Conservation (phyloP, 2,113 vertebrate species). For the Sebastes schlegelii region DNA sequence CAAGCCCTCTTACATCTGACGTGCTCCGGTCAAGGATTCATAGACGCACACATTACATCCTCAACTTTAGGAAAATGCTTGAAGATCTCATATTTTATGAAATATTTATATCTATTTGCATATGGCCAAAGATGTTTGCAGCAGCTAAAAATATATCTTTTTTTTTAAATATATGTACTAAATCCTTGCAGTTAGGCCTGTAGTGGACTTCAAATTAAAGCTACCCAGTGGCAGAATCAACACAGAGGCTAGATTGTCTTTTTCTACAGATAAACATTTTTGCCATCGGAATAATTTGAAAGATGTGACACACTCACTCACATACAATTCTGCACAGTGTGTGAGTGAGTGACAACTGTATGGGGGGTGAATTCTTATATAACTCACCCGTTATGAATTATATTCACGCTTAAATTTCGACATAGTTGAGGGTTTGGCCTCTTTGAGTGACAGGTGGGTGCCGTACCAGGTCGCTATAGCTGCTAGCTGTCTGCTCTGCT, state of each 20-base stretch:
- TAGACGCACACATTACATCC: neutral
- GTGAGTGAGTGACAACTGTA: too few species aligned
- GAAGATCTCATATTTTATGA: neutral
- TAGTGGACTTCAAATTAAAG: neutral
- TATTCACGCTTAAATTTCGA: too few species aligned
- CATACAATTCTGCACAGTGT: too few species aligned
- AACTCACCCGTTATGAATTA: too few species aligned
- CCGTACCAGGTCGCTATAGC: too few species aligned
- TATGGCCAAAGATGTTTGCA: neutral
- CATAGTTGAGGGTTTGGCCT: too few species aligned
- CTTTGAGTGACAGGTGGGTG: too few species aligned
- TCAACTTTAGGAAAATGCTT: neutral
- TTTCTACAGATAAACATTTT: too few species aligned
- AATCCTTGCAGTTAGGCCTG: neutral
- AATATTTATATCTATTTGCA: neutral
- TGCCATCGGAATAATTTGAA: neutral
- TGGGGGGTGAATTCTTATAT: too few species aligned
- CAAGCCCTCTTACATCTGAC: constrained; percentile 89
- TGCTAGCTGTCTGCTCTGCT: too few species aligned
- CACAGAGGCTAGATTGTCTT: too few species aligned
- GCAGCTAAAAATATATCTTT: neutral
- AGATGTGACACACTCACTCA: neutral
- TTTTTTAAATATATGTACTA: neutral
- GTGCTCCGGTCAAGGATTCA: constrained; percentile 84
- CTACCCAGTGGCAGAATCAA: neutral